phyloP scores from a whole-genome alignment of 2,888 invertebrate species.

The Bellardia bayeri region DNA sequence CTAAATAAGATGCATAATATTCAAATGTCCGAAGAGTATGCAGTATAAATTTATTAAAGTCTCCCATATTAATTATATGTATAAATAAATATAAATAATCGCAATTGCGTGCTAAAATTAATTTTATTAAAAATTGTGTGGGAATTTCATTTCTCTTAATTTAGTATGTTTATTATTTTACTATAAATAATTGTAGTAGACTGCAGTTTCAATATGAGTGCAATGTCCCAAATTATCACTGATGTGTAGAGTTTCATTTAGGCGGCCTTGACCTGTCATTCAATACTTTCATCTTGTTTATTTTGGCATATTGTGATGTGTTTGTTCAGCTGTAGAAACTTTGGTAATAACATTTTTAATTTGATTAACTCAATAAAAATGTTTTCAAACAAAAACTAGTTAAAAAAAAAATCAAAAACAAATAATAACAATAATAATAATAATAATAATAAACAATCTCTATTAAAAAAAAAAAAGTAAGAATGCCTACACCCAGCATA shows the following conservation, averaged over 20 bases:
- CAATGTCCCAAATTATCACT: neutral
- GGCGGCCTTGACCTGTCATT: constrained; percentile 11
- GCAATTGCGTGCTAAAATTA: neutral
- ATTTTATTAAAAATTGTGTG: neutral
- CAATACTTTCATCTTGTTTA: neutral
- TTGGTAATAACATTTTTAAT: constrained; percentile 1
- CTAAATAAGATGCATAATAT: too few species aligned
- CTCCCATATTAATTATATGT: too few species aligned
- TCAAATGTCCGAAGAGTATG: too few species aligned
- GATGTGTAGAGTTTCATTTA: neutral
- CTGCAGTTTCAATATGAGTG: neutral
- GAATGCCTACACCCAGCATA: too few species aligned
- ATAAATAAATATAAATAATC: neutral
- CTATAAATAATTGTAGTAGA: neutral
- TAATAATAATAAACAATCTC: too few species aligned
- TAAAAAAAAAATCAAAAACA: neutral
- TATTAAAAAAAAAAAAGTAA: too few species aligned
- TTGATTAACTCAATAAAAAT: neutral
- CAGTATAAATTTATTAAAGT: too few species aligned
- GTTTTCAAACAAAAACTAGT: neutral
- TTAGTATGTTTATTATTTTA: neutral
- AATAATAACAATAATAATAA: neutral
- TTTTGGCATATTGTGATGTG: neutral
- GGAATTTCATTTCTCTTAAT: neutral
- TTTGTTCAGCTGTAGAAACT: neutral